phyloP scores from a whole-genome alignment of 2,113 vertebrate genomes.

The Triplophysa siluroides region DNA sequence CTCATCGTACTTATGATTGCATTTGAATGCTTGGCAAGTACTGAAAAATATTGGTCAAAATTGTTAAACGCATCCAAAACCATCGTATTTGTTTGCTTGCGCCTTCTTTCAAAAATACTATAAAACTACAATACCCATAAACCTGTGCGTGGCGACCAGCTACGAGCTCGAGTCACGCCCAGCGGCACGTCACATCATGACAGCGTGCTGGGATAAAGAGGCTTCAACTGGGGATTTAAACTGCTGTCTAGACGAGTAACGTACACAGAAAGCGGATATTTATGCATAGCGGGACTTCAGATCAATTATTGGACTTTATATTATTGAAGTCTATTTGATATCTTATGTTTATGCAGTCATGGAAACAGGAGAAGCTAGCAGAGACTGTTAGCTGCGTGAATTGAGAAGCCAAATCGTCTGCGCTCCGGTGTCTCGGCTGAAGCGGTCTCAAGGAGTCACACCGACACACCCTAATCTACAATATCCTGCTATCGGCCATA shows the following conservation, averaged over 20 bases:
- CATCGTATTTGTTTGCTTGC: not conserved
- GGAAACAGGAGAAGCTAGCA: slow-evolving; percentile 7
- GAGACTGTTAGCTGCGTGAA: slow-evolving; percentile 24
- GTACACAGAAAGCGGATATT: not conserved
- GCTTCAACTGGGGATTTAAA: slow-evolving; percentile 28
- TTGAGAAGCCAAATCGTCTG: not conserved
- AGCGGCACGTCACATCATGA: slow-evolving; percentile 57
- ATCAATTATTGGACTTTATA: not conserved
- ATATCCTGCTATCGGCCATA: slow-evolving; percentile 14
- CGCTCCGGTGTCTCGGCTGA: not conserved
- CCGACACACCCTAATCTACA: slow-evolving; percentile 69
- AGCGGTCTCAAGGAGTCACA: slow-evolving; percentile 62
- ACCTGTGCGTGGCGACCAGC: slow-evolving; percentile 15
- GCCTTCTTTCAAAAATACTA: not conserved
- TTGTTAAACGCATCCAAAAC: not conserved
- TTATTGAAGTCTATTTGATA: not conserved
- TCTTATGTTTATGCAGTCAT: no score
- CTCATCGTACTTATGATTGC: no score
- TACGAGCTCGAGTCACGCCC: not conserved
- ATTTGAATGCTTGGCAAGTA: no score
- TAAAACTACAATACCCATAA: slow-evolving; percentile 70
- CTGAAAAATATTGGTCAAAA: not conserved
- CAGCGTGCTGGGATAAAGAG: slow-evolving; percentile 58
- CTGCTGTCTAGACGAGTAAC: slow-evolving; percentile 6
- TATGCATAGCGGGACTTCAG: not conserved